phyloP scores from a whole-genome alignment of 2,888 invertebrate species.

The Hymenopus coronatus region DNA sequence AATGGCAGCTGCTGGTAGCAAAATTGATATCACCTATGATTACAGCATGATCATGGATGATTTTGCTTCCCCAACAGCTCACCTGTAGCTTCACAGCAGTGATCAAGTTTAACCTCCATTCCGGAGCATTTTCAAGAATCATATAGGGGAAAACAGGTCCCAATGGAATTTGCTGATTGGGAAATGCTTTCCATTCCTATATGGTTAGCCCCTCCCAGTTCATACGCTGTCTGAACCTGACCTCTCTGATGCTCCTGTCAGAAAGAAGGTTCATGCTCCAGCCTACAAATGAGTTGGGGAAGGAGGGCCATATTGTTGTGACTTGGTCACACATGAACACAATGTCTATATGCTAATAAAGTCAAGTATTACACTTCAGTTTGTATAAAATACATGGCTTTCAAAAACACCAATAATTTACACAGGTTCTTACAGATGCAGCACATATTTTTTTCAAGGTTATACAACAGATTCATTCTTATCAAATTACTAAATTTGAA shows the following conservation, averaged over 20 bases:
- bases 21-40: not conserved
- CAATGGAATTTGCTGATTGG: not conserved
- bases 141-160: not conserved
- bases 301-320: not conserved
- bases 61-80: constrained; percentile 7
- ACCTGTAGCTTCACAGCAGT: not conserved
- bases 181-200: not conserved
- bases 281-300: not conserved
- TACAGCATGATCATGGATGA: not conserved
- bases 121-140: not conserved
- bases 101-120: constrained; percentile 3
- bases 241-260: not conserved
- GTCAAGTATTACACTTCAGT: not conserved
- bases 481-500: too few relatives aligned
- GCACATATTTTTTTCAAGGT: not conserved
- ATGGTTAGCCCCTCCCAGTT: not conserved
- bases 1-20: not conserved
- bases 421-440: not conserved
- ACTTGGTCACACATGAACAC: constrained; percentile 13
- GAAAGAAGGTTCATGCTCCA: not conserved
- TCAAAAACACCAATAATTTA: not conserved
- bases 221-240: not conserved
- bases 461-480: too few relatives aligned
- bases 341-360: not conserved
- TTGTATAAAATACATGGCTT: not conserved